A percentile compares a stretch with the other conserved stretches of the same genome.
Evolutionary conservation across 2,797 vertebrate genomes (phyloP).

Genomic region (Lepus townsendii): DNA sequence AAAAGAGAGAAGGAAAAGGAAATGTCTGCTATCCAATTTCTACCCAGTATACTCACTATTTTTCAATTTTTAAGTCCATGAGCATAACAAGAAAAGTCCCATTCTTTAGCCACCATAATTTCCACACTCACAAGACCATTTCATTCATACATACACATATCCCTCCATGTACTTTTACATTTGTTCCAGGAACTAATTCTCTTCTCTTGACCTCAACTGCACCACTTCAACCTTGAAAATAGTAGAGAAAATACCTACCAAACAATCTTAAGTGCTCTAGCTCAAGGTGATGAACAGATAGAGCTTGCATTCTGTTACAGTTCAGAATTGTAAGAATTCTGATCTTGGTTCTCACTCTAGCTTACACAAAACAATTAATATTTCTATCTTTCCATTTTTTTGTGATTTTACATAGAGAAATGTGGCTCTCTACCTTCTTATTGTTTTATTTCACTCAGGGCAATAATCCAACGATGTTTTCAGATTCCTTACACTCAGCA

Average conservation of each 20-base stretch:
- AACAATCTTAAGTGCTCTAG: not conserved
- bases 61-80: not conserved
- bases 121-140: not conserved
- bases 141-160: not conserved
- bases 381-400: not conserved
- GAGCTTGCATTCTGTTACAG: not conserved
- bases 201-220: not conserved
- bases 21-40: not conserved
- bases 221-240: not conserved
- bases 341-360: not conserved
- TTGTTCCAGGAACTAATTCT: not conserved
- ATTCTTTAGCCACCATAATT: not conserved
- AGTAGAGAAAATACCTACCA: not conserved
- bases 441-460: not conserved
- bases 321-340: not conserved
- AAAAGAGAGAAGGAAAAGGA: not conserved
- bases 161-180: too few species aligned
- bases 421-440: not conserved
- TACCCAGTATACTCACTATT: not conserved
- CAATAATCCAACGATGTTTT: not conserved
- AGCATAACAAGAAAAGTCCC: not conserved
- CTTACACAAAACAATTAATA: not conserved
- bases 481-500: not conserved
- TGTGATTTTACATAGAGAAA: not conserved
- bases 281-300: not conserved